phyloP scores from a whole-genome alignment of 2,888 invertebrate species.

The Galeruca laticollis region DNA sequence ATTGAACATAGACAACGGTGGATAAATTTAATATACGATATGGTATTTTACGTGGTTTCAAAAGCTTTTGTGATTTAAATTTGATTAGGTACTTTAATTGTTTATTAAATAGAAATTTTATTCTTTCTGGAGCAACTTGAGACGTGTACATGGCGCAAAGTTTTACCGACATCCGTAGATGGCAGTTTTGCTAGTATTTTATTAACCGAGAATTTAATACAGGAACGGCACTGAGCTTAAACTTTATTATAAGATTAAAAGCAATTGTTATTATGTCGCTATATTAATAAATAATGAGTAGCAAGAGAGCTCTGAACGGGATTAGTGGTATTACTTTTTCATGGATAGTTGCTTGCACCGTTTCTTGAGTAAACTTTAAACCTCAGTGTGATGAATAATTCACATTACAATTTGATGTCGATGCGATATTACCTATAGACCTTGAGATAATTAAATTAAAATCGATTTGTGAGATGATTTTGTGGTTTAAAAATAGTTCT shows the following conservation, averaged over 20 bases:
- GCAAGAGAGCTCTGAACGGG: constrained; percentile 55
- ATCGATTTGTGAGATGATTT: not conserved
- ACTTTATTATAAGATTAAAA: not conserved
- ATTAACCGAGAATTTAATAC: not conserved
- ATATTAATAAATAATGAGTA: constrained; percentile 61
- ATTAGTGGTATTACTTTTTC: constrained; percentile 63
- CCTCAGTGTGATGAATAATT: constrained; percentile 60
- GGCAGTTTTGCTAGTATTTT: not conserved
- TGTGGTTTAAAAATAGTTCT: not conserved
- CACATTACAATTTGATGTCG: constrained; percentile 56
- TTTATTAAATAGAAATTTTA: no score
- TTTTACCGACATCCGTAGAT: no score
- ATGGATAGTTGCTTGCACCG: constrained; percentile 61
- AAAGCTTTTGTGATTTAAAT: no score
- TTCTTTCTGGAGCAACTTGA: no score
- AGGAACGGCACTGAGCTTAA: not conserved
- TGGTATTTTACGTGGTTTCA: no score
- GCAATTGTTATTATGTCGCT: constrained; percentile 61
- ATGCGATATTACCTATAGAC: constrained; percentile 38
- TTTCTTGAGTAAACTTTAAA: constrained; percentile 64
- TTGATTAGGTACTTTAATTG: no score
- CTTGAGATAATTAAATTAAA: constrained; percentile 24
- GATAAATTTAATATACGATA: no score
- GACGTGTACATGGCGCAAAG: no score
- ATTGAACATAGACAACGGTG: no score